Conservation (phyloP, 1,140 invertebrate species). For the Lepidurus couesii region DNA sequence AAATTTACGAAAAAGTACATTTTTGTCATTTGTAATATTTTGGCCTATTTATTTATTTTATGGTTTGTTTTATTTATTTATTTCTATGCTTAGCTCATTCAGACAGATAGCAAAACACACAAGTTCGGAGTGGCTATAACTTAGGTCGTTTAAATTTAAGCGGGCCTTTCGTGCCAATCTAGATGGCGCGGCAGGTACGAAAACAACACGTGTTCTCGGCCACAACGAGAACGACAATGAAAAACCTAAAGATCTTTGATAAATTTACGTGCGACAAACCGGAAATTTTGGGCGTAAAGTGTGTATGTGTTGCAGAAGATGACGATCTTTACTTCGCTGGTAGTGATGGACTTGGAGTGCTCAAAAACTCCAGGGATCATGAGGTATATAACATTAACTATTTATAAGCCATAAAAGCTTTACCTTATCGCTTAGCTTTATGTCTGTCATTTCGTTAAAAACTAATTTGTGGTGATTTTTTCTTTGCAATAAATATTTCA, state of each 20-base stretch:
- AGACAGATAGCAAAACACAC: no score
- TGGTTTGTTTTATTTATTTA: no score
- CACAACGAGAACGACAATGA: not conserved
- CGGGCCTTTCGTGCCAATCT: no score
- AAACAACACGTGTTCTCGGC: not conserved
- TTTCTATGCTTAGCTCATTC: no score
- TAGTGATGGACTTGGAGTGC: not conserved
- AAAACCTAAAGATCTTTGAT: not conserved
- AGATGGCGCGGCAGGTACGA: no score
- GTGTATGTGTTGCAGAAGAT: not conserved
- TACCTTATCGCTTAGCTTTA: no score
- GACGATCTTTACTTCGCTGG: not conserved
- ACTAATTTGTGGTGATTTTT: not conserved
- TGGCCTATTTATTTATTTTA: no score
- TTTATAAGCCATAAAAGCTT: no score
- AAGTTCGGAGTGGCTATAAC: no score
- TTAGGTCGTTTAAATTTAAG: no score
- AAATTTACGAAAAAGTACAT: not conserved
- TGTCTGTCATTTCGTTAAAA: not conserved
- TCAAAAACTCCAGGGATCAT: not conserved
- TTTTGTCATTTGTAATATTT: not conserved
- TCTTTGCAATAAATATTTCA: not conserved
- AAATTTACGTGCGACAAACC: not conserved
- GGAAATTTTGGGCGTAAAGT: not conserved
- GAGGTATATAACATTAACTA: not conserved